These are phyloP conservation scores for Octomys mimax DNA, from an alignment of 2,797 vertebrate species.

Conservation along the genomic window DNA sequence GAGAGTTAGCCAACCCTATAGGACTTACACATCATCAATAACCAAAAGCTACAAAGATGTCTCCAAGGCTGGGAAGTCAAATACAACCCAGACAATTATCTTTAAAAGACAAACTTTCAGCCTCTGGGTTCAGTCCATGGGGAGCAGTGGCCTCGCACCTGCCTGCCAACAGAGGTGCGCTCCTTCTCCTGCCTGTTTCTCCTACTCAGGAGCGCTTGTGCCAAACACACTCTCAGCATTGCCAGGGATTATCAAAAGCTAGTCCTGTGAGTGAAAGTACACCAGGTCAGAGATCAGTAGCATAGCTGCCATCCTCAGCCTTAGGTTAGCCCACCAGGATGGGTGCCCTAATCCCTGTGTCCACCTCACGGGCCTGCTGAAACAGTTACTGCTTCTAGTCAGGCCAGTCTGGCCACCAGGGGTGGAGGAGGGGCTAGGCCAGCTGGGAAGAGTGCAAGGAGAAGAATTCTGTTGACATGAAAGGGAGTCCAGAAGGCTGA, in stretches of 20 bases:
- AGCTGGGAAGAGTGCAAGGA: neutral
- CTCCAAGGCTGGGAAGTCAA: neutral
- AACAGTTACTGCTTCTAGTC: neutral
- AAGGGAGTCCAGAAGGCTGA: neutral
- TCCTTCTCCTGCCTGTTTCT: neutral
- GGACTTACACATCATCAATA: slow-evolving; percentile 1
- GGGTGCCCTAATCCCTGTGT: neutral
- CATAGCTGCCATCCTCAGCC: neutral
- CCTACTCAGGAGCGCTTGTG: neutral
- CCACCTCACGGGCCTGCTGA: neutral
- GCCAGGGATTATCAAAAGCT: neutral
- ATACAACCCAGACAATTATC: neutral
- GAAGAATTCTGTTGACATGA: neutral
- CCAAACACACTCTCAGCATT: neutral
- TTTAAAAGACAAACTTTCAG: neutral
- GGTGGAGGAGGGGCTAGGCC: neutral
- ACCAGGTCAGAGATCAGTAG: neutral
- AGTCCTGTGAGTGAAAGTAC: neutral
- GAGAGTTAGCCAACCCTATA: neutral
- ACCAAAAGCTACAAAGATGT: neutral
- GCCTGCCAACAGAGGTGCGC: neutral
- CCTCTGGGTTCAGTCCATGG: neutral
- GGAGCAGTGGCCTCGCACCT: neutral
- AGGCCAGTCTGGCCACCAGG: neutral
- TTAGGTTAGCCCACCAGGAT: neutral